Conservation (phyloP, 2,888 invertebrate genomes). For the Panorpa germanica region DNA sequence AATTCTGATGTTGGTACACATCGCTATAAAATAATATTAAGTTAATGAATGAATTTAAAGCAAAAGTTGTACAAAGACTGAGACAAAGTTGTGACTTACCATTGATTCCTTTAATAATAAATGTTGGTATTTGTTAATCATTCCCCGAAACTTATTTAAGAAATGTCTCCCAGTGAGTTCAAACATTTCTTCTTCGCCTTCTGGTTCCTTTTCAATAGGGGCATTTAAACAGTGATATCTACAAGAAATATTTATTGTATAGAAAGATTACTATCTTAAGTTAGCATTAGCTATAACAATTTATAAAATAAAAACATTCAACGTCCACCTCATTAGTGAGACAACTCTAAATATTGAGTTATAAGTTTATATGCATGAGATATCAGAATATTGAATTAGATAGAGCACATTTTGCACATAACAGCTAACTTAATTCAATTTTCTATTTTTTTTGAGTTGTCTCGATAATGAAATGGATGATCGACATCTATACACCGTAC, state of each 20-base stretch:
- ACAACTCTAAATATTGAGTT: no score
- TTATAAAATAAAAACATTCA: no score
- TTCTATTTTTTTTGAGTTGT: no score
- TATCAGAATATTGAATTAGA: no score
- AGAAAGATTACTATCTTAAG: conserved; percentile 1
- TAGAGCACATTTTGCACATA: no score
- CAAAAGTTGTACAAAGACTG: conserved; percentile 5
- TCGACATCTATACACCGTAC: conserved; percentile 12
- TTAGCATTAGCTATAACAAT: no score
- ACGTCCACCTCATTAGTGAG: no score
- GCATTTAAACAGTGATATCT: conserved; percentile 55
- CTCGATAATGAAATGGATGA: no score
- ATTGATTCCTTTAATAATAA: conserved; percentile 58
- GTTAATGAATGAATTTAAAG: conserved; percentile 8
- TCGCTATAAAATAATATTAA: conserved; percentile 28
- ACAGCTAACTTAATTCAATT: no score
- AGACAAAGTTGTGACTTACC: conserved; percentile 27
- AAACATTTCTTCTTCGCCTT: conserved; percentile 49
- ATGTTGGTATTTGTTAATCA: conserved; percentile 55
- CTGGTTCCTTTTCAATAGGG: conserved; percentile 33
- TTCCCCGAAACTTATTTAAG: conserved; percentile 44
- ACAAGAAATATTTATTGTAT: conserved; percentile 7
- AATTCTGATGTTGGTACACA: conserved; percentile 54
- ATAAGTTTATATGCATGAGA: no score
- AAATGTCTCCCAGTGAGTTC: conserved; percentile 46